Conservation (phyloP, 2,888 invertebrate species). For the Clistopyga incitator region DNA sequence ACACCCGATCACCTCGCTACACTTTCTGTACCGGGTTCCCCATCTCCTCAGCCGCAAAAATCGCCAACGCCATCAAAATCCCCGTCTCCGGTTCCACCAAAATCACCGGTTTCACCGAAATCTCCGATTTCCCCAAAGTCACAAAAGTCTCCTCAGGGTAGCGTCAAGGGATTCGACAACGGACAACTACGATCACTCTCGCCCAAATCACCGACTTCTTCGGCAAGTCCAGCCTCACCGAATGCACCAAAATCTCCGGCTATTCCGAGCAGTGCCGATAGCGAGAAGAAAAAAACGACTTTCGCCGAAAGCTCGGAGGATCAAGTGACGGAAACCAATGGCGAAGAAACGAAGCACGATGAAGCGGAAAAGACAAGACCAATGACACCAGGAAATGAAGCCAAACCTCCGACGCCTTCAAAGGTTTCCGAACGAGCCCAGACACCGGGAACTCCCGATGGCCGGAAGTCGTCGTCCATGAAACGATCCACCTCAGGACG, state of each 20-base stretch:
- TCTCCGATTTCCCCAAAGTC: constrained; percentile 35
- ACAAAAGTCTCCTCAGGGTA: constrained; percentile 56
- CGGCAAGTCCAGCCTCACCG: constrained; percentile 67
- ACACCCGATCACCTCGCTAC: constrained; percentile 57
- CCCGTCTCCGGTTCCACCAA: not conserved
- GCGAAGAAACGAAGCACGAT: constrained; percentile 31
- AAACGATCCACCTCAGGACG: constrained; percentile 66
- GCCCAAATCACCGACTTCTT: constrained; percentile 70
- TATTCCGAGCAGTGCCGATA: constrained; percentile 53
- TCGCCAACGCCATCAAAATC: constrained; percentile 42
- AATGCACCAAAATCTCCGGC: constrained; percentile 70
- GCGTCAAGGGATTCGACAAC: constrained; percentile 79
- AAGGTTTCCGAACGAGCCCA: constrained; percentile 45
- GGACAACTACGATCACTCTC: constrained; percentile 77
- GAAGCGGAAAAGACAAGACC: constrained; percentile 54
- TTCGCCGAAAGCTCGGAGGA: constrained; percentile 60
- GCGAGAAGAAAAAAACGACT: constrained; percentile 65
- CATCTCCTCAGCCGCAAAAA: constrained; percentile 27
- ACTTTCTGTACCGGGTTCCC: constrained; percentile 61
- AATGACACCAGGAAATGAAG: constrained; percentile 41
- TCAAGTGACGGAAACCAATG: not conserved
- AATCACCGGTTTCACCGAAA: constrained; percentile 36
- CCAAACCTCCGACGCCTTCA: constrained; percentile 49
- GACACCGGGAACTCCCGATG: constrained; percentile 55
- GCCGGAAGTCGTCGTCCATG: constrained; percentile 57